Evolutionary conservation across 2,113 vertebrate species (phyloP), one percentile per base, ranked within the genome.

Genomic region (Spea bombifrons): DNA sequence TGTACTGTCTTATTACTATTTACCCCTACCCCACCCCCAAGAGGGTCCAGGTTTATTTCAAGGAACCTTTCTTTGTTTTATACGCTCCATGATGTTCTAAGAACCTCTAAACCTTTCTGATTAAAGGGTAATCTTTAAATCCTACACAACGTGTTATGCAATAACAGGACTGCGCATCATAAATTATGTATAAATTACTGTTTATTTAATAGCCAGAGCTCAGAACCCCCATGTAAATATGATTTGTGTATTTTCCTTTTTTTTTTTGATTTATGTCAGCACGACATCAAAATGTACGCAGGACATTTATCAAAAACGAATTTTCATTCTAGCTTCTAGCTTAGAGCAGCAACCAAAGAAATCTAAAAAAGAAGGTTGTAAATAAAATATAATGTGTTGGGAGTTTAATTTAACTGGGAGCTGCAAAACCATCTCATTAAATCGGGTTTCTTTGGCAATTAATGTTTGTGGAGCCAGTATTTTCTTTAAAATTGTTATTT

Each of bases 241-340:
- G 75, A 77, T 77, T 77, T 68, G 75, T 49, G 57, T 44, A 12
- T 47, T n/a, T 57, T 43, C 53, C 67, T 70, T 50, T 63, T 3
- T 70, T 66, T 76, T 48, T 61, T 3, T 70, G 75, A 77, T 71
- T 77, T 70, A 77, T 70, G 55, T 70, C 66, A 49, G 10, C 46
- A 53, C 53, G 15, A 52, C 75, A 49, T 15, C 53, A 59, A 57
- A 77, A 77, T 76, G 46, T 76, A 66, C 70, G 75, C 66, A 48
- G 55, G 57, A 46, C 75, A 77, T 77, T 77, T 77, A 70, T 71
- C 66, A 77, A 63, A 77, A 71, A 71, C 53, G 75, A 77, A 76
- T 70, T 77, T 69, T 69, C 75, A 77, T 70, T 77, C 50, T 77
- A 69, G 55, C 75, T 70, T 7, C 71, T 72, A 43, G 71, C 53